Evolutionary conservation across 1,140 invertebrate species (phyloP).

Genomic region (Pomacea maculata): DNA sequence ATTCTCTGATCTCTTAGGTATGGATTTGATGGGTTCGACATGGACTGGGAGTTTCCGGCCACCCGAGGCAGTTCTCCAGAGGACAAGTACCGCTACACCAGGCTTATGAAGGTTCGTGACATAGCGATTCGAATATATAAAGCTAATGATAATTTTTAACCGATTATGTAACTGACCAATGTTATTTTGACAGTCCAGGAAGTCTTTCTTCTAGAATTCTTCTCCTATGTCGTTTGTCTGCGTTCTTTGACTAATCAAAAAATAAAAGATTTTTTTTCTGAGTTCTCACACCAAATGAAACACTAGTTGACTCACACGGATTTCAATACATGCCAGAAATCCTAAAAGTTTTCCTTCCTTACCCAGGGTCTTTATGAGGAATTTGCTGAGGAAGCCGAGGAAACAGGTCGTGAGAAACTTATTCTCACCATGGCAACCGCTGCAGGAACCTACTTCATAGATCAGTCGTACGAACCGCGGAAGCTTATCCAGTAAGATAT

Average conservation of each 20-base stretch:
- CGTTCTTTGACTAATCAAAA: not conserved
- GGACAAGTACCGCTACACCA: conserved; percentile 90
- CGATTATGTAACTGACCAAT: no score
- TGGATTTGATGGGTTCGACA: conserved; percentile 94
- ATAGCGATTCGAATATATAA: no score
- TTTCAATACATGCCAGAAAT: no score
- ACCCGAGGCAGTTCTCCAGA: conserved; percentile 88
- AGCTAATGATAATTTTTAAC: no score
- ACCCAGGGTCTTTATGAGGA: conserved; percentile 75
- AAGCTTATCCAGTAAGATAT: conserved; percentile 46
- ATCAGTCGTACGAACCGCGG: conserved; percentile 69
- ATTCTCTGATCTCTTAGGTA: conserved; percentile 66
- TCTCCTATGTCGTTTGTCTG: conserved; percentile 3
- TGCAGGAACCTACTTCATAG: conserved; percentile 66
- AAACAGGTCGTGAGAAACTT: conserved; percentile 58
- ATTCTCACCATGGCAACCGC: conserved; percentile 71
- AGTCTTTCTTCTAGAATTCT: not conserved
- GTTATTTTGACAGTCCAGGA: no score
- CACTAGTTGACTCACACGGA: not conserved
- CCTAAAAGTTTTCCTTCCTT: not conserved
- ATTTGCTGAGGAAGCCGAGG: conserved; percentile 71
- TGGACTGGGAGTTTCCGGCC: conserved; percentile 96
- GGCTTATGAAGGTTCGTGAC: conserved; percentile 78
- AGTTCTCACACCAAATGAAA: not conserved
- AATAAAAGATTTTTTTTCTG: not conserved